These are phyloP conservation scores for Sericinus montela DNA, from an alignment of 2,888 invertebrate species.

Conservation along the genomic window DNA sequence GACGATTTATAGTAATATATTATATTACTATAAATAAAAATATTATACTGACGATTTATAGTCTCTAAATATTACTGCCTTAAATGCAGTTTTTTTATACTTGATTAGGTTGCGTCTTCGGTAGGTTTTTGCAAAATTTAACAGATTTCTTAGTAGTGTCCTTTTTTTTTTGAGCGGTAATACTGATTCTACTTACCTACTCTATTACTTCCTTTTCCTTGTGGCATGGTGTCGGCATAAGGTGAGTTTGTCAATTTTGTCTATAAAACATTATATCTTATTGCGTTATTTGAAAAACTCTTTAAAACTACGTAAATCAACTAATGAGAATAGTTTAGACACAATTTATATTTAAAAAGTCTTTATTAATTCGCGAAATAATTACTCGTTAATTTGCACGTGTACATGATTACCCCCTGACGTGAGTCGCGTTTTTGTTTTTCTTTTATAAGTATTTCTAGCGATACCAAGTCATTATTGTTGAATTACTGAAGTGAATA, in stretches of 20 bases:
- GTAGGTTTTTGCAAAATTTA: no score
- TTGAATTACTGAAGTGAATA: no score
- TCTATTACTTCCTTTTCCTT: conserved; percentile 59
- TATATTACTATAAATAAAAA: no score
- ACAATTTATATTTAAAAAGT: conserved; percentile 5
- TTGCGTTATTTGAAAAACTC: conserved; percentile 25
- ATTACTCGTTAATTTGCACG: conserved; percentile 7
- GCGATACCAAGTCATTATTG: no score
- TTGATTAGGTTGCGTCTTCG: no score
- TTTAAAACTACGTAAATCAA: background rate
- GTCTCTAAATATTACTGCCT: no score
- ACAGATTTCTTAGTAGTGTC: no score
- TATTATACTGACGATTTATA: no score
- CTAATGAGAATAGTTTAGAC: conserved; percentile 1
- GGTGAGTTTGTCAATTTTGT: conserved; percentile 57
- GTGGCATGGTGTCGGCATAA: conserved; percentile 76
- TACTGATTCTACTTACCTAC: background rate
- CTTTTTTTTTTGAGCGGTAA: no score
- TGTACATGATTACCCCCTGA: conserved; percentile 18
- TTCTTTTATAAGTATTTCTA: no score
- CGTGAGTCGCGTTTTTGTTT: conserved; percentile 7
- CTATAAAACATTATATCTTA: conserved; percentile 35
- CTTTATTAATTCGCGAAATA: background rate
- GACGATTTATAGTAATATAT: no score
- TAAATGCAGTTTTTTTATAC: no score